Evolutionary conservation across 2,797 vertebrate genomes (phyloP).

Genomic region (Ceryle rudis): DNA sequence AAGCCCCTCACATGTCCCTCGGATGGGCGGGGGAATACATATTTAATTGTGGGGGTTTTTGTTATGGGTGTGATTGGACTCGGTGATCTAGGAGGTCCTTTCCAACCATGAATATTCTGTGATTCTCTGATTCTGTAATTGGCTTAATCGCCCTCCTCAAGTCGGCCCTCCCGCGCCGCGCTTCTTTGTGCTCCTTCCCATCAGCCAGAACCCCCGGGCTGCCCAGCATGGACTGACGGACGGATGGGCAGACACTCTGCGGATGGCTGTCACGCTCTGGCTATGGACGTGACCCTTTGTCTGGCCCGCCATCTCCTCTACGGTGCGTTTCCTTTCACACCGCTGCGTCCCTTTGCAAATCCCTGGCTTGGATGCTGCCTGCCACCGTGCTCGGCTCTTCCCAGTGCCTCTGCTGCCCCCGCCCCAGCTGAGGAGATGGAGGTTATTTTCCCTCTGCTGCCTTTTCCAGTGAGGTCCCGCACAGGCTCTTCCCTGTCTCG

Average conservation of each 20-base stretch:
- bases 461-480: not conserved
- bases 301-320: not conserved
- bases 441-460: not conserved
- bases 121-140: not conserved
- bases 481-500: not conserved
- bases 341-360: not conserved
- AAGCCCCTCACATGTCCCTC: not conserved
- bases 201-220: not conserved
- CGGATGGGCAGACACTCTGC: not conserved
- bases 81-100: too few relatives aligned
- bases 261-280: not conserved
- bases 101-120: too few relatives aligned
- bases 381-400: not conserved
- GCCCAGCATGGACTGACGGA: not conserved
- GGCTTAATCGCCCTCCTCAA: not conserved
- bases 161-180: not conserved
- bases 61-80: too few relatives aligned
- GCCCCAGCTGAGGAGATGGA: not conserved
- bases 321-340: not conserved
- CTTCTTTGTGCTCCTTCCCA: slow-evolving; percentile 47
- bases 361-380: not conserved
- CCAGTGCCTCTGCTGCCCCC: accelerated
- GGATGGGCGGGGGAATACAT: not conserved
- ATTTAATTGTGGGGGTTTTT: not conserved
- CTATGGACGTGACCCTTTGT: not conserved